Evolutionary conservation across 2,113 vertebrate genomes (phyloP).

Genomic region (Panthera uncia): DNA sequence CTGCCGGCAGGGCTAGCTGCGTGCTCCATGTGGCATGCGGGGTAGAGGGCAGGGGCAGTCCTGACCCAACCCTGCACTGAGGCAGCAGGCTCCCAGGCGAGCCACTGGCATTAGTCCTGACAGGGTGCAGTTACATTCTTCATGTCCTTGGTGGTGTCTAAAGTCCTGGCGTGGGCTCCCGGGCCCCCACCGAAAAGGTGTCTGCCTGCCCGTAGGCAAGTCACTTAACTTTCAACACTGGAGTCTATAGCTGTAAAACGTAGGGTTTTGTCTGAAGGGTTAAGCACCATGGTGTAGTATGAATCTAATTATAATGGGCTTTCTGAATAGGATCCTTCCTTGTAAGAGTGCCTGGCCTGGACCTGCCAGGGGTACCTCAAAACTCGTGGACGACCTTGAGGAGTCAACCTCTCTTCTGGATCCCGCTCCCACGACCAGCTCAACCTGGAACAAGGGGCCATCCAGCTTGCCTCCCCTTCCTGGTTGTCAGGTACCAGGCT

Average conservation of each 20-base stretch:
- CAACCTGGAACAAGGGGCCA: background rate
- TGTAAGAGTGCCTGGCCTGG: background rate
- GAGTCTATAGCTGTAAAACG: background rate
- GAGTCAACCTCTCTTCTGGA: background rate
- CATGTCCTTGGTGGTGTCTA: background rate
- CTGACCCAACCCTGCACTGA: background rate
- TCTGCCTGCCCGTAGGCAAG: background rate
- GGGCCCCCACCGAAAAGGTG: background rate
- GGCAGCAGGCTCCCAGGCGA: background rate
- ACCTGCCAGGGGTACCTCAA: background rate
- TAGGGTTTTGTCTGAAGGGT: background rate
- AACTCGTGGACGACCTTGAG: background rate
- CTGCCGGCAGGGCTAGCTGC: background rate
- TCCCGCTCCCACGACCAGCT: background rate
- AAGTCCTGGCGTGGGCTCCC: background rate
- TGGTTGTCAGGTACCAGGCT: background rate
- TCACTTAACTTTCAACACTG: background rate
- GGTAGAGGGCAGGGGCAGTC: background rate
- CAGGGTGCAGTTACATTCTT: background rate
- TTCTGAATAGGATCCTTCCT: background rate
- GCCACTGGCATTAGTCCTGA: background rate
- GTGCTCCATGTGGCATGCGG: background rate
- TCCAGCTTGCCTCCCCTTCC: background rate
- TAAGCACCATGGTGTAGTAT: background rate
- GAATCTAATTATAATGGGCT: background rate